Base-by-base conservation (phyloP, 1,140 invertebrate genomes). In the Drosophila ogumai region DNA sequence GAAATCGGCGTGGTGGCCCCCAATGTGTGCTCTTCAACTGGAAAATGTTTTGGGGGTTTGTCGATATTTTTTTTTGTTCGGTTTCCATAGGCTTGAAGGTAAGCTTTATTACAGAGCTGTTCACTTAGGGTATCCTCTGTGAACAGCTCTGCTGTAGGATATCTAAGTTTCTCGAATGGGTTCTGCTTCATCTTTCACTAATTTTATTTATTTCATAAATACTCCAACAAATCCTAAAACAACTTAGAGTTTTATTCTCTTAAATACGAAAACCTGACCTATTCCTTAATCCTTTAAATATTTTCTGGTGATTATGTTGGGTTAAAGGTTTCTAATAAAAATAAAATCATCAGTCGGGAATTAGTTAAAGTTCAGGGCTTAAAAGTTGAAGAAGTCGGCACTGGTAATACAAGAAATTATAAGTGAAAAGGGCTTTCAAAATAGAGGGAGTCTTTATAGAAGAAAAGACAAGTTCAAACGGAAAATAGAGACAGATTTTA, bases 1-100 rank as follows among this genome's bases (percentile, higher is more conserved):
- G 80, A 84, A 46, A 90, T 50, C 17, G 85, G 85, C 31, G 85
- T 85, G n/a, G 81, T 90, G 31, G 85, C 86, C 61, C 75, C 63
- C 61, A 87, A 76, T 50, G 63, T 32, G 64, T 82, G 91, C 44
- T 92, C 91, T 79, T 92, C 91, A 75, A 92, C 91, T 92, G 82
- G 28, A 91, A 91, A 85, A 65, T 85, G 50, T 68, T 60, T 57
- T 54, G 49, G 32, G 13, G 36, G 46, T 65, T n/a, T n/a, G n/a
- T n/a, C n/a, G n/a, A n/a, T n/a, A n/a, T n/a, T n/a, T n/a, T n/a
- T 15, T 68, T 69, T 68, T 73, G 43, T 55, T 38, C 6, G 25
- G 19, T 55, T 49, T 52, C 40, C 5, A 40, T 19, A 15, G 19
- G n/a, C n/a, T 25, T 1, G 8, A 44, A 17, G 46, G 10, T 13